A percentile compares a stretch with the other conserved stretches of the same genome.
Conservation (phyloP, 2,888 invertebrate genomes). For the Cryptophagus acutangulus region DNA sequence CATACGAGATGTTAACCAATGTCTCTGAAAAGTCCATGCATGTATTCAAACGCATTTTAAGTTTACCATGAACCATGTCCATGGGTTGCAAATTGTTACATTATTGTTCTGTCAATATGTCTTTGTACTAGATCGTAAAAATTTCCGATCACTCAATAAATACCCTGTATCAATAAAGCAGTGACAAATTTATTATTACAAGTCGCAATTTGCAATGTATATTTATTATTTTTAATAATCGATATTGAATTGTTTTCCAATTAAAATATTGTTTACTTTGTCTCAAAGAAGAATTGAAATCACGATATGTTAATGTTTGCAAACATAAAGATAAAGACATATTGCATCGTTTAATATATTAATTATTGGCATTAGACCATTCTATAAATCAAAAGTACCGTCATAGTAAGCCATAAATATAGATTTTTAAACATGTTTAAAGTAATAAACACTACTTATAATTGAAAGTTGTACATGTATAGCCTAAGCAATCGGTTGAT, state of each 20-base stretch:
- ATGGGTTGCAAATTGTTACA: too few relatives aligned
- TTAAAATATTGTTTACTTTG: constrained; percentile 13
- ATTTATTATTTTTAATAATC: not conserved
- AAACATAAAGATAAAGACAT: constrained; percentile 13
- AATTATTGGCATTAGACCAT: constrained; percentile 17
- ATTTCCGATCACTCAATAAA: too few relatives aligned
- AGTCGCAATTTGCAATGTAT: too few relatives aligned
- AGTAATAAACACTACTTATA: constrained; percentile 12
- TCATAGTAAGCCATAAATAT: constrained; percentile 6
- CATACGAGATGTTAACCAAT: too few relatives aligned
- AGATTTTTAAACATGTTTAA: constrained; percentile 1
- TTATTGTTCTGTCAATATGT: too few relatives aligned
- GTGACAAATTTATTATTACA: too few relatives aligned
- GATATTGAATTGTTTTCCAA: constrained; percentile 1
- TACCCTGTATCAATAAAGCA: too few relatives aligned
- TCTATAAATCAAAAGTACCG: constrained; percentile 14
- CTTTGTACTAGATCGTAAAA: too few relatives aligned
- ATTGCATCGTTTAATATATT: constrained; percentile 14
- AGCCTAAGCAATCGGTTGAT: constrained; percentile 21
- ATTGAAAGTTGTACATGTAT: constrained; percentile 18
- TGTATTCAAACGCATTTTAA: too few relatives aligned
- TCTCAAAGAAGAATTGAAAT: constrained; percentile 12
- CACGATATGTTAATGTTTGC: constrained; percentile 12
- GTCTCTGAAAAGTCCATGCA: too few relatives aligned
- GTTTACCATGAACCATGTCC: too few relatives aligned